Evolutionary conservation across 2,888 invertebrate genomes (phyloP).

Genomic region (Herminia tarsipennalis): DNA sequence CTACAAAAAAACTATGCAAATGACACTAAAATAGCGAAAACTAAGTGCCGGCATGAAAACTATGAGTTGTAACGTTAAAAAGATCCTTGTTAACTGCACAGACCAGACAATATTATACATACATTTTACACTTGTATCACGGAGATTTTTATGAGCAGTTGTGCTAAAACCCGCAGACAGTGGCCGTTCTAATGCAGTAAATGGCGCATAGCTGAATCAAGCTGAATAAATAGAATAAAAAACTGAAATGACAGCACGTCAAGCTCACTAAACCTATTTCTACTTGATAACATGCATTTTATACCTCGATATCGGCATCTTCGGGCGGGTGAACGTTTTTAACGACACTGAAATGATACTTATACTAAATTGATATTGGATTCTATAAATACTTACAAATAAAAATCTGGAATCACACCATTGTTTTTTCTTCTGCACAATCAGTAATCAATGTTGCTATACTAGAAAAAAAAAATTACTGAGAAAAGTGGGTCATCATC

Average conservation of each 20-base stretch:
- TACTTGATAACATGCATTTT: constrained; percentile 50
- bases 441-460: constrained; percentile 77
- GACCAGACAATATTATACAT: constrained; percentile 52
- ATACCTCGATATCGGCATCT: constrained; percentile 66
- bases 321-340: constrained; percentile 56
- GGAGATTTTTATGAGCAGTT: constrained; percentile 64
- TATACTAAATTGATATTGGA: constrained; percentile 74
- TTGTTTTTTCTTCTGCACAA: constrained; percentile 85
- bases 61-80: constrained; percentile 52
- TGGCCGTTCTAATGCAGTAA: constrained; percentile 75
- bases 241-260: constrained; percentile 81
- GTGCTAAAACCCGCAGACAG: constrained; percentile 70
- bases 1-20: constrained; percentile 56
- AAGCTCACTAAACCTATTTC: constrained; percentile 62
- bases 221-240: constrained; percentile 81
- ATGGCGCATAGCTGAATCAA: constrained; percentile 83
- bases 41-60: constrained; percentile 70
- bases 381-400: constrained; percentile 86
- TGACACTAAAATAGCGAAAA: constrained; percentile 61
- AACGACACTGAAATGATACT: constrained; percentile 65
- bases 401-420: constrained; percentile 86
- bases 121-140: constrained; percentile 58
- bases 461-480: constrained; percentile 58
- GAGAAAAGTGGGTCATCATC: constrained; percentile 70
- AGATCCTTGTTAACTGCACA: constrained; percentile 53